Conservation (phyloP, 2,888 invertebrate species). For the Athetis lepigone region DNA sequence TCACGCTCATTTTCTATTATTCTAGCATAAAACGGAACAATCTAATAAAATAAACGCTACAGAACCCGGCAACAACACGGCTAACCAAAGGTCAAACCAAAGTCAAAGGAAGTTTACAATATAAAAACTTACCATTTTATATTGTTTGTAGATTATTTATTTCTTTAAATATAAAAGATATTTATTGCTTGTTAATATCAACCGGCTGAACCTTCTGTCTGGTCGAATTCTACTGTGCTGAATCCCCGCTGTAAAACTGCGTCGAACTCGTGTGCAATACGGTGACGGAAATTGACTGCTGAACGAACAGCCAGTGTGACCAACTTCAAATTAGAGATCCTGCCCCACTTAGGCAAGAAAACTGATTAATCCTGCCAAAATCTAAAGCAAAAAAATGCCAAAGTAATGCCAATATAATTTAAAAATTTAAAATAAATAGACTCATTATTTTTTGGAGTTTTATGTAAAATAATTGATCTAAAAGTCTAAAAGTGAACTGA, state of each 20-base stretch:
- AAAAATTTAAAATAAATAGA: no score
- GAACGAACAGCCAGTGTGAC: constrained; percentile 29
- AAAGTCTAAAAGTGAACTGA: no score
- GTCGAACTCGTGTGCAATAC: constrained; percentile 30
- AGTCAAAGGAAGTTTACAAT: constrained; percentile 76
- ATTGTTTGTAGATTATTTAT: constrained; percentile 14
- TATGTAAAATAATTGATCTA: no score
- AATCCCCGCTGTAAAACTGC: constrained; percentile 31
- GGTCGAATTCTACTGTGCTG: constrained; percentile 30
- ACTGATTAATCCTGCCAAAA: no score
- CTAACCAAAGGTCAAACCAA: constrained; percentile 81
- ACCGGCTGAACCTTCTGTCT: constrained; percentile 26
- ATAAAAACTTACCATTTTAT: constrained; percentile 78
- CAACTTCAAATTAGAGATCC: no score
- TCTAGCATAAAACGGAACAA: constrained; percentile 13
- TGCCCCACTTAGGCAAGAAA: no score
- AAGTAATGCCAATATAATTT: no score
- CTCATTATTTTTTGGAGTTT: no score
- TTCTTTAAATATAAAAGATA: constrained; percentile 22
- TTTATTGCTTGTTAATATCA: constrained; percentile 23
- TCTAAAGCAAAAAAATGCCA: no score
- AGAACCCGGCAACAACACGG: constrained; percentile 26
- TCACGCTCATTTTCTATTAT: not conserved
- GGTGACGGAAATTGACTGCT: constrained; percentile 26
- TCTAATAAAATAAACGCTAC: constrained; percentile 16